These are phyloP conservation scores for Volucella inanis DNA, from an alignment of 2,888 invertebrate genomes.

Conservation along the genomic window DNA sequence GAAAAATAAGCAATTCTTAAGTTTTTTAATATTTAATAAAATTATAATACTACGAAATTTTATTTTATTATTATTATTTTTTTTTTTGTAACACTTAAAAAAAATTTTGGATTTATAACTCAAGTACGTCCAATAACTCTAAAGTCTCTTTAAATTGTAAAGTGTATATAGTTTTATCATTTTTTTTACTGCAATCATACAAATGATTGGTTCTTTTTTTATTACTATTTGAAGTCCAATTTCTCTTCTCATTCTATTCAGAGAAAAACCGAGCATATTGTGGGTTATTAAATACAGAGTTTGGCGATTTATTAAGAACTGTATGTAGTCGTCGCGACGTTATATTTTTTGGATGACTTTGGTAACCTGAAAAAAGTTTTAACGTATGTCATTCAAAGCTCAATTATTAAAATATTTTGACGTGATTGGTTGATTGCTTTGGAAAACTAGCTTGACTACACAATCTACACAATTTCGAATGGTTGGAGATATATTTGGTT, in stretches of 20 bases:
- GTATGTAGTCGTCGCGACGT: conserved; percentile 76
- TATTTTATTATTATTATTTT: no score
- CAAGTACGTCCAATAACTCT: no score
- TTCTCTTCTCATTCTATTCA: conserved; percentile 74
- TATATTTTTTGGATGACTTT: conserved; percentile 82
- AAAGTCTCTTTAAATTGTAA: no score
- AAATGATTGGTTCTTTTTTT: no score
- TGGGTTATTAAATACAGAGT: conserved; percentile 79
- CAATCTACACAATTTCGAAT: conserved; percentile 10
- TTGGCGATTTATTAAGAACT: conserved; percentile 44
- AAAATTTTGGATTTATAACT: no score
- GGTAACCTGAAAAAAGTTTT: conserved; percentile 82
- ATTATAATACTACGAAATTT: no score
- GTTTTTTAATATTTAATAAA: no score
- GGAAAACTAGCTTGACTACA: conserved; percentile 57
- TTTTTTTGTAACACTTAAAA: no score
- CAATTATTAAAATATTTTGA: conserved; percentile 6
- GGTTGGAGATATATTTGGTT: conserved; percentile 33
- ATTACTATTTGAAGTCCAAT: background rate
- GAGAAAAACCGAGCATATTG: conserved; percentile 81
- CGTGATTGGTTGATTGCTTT: conserved; percentile 19
- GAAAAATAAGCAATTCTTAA: no score
- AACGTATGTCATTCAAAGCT: conserved; percentile 17
- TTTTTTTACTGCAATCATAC: no score
- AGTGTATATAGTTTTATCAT: no score